Evolutionary conservation across 2,797 vertebrate species (phyloP), one percentile per base, ranked within the genome.

Genomic region (Neosilurus hyrtlii): DNA sequence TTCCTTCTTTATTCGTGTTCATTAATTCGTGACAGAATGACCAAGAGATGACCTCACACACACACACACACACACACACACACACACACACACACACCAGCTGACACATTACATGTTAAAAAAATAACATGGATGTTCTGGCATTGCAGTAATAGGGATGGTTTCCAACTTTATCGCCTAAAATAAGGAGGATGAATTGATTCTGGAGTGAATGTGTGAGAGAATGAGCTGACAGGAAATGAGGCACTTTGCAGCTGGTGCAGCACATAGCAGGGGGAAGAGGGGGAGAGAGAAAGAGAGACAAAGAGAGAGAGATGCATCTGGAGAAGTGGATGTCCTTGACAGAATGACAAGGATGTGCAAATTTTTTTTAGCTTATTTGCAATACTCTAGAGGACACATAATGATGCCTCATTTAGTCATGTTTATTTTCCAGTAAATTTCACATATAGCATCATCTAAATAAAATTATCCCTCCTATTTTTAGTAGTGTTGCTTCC

Each of bases 181-280:
- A 51, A 22, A 78, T 49, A 80, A 70, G 56, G 59, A n/a, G 22
- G 70, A 77, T 75, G 73, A 75, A 73, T 49, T 67, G 65, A 76
- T 76, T 77, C 85, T 68, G 82, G 73, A 80, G 49, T 85, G 79
- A 83, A 83, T 77, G 66, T 84, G 57, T 65, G 67, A 84, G 78
- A 79, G 82, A 84, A 79, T 43, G 24, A 81, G 80, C 81, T 84
- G 51, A 52, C 80, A 83, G 86, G 86, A 88, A 87, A 85, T 79
- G 59, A 66, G 73, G 79, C 65, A 18, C 79, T 86, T 71, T 79
- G 54, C 80, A 82, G 80, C 73, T 86, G 84, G 80, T 79, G 76
- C 79, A 66, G 63, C 76, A 84, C 73, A 71, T 68, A 67, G 75
- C 61, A 74, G 84, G 71, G n/a, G 67, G 56, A 82, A 75, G 73